These are phyloP conservation scores for Eulemur rufifrons DNA, from an alignment of 2,113 vertebrate species.

Conservation along the genomic window DNA sequence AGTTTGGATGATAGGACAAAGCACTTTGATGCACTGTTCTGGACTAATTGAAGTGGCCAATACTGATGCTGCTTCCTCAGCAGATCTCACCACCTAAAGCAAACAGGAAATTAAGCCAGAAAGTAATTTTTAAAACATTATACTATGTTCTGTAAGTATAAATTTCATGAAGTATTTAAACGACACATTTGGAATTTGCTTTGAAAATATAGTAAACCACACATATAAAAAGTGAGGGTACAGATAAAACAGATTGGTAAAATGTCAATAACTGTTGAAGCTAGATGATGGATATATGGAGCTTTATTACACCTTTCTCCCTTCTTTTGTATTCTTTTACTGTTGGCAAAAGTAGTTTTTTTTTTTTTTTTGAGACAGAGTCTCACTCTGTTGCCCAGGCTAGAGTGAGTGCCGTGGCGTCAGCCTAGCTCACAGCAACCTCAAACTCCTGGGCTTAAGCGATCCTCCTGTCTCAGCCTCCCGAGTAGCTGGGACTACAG, in stretches of 20 bases:
- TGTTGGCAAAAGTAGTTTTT: neutral
- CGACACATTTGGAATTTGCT: neutral
- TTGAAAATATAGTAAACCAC: neutral
- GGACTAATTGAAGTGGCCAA: slow-evolving; percentile 95
- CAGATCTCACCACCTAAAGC: slow-evolving; percentile 93
- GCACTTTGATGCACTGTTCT: slow-evolving; percentile 97
- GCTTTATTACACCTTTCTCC: neutral
- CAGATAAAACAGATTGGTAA: neutral
- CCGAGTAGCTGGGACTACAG: too few relatives aligned
- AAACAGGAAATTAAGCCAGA: neutral
- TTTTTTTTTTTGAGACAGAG: too few relatives aligned
- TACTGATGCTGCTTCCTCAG: slow-evolving; percentile 95
- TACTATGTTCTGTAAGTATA: neutral
- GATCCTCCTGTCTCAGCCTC: too few relatives aligned
- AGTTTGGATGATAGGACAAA: slow-evolving; percentile 97
- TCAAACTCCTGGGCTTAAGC: too few relatives aligned
- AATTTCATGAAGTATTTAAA: neutral
- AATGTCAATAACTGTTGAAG: neutral
- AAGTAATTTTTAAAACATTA: neutral
- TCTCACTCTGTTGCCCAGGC: too few relatives aligned
- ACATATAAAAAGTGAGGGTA: neutral
- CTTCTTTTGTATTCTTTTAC: neutral
- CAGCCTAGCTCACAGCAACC: too few relatives aligned
- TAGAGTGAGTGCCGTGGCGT: too few relatives aligned
- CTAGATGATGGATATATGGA: neutral